Evolutionary conservation across 2,888 invertebrate genomes (phyloP), one percentile per base, ranked within the genome.

Genomic region (Abscondita cerata): DNA sequence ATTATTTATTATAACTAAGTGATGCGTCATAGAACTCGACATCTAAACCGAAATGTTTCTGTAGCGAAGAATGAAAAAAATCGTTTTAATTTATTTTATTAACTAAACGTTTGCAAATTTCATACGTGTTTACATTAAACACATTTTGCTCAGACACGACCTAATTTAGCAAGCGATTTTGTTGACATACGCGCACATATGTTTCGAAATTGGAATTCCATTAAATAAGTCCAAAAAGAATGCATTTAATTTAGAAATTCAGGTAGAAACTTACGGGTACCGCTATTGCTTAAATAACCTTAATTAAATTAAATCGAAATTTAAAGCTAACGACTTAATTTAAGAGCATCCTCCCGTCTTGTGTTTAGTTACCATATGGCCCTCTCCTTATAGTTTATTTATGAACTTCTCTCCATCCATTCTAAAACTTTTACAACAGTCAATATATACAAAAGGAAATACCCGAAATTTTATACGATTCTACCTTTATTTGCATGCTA

Each of bases 251-350:
- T 18, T 18, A 44, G 19, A 19, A 19, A 19, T 44, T 40, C 44
- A 44, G 44, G 44, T 44, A 44, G 44, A 18, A 44, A 44, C 16
- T 44, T 44, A 44, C 44, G n/a, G 44, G 16, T 44, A 44, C 44
- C 15, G 11, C 9, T 44, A 44, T 44, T 44, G 44, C 44, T 44
- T 18, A 44, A 44, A 44, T 18, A 44, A 19, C 16, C 19, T 44
- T 44, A 44, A 44, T 44, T 44, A 44, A 44, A 44, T 44, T 44
- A 44, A 44, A 44, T 44, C 19, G 44, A 44, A 44, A 44, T 44
- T 18, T 44, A 44, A 44, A 19, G 44, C 44, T 44, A 16, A 44
- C 18, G 44, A n/a, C 44, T 44, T 44, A 18, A 44, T 44, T 44
- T 44, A 44, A 44, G 44, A 44, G 16, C 44, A 44, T 44, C 44